Base-by-base conservation (phyloP, 2,888 invertebrate genomes). In the Dugesia japonica region DNA sequence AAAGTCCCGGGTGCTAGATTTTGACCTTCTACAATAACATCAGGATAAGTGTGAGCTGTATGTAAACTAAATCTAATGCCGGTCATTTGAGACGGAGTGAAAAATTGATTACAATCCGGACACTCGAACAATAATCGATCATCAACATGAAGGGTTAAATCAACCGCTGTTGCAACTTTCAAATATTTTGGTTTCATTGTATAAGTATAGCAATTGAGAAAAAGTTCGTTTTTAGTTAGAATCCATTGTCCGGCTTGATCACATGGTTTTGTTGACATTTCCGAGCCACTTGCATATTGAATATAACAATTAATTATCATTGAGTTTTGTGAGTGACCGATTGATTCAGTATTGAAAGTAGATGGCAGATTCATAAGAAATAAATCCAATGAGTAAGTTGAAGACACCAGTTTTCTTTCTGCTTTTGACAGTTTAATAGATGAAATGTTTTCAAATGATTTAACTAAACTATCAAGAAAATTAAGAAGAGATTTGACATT, bases 171-270 rank as follows among this genome's bases (percentile, higher is more conserved):
- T 26, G 76, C 76, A 13, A 26, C 20, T 38, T 77, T 77, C 1
- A 77, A 26, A 13, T 28, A 20, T 23, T 77, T 38, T n/a, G 28
- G 20, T 13, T 38, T 26, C 1, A 77, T 28, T 7, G 77, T 76
- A 28, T 28, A 76, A 7, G 77, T 76, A 76, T 76, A 76, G 28
- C 77, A 76, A 27, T 76, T 76, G n/a, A 77, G 77, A 23, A 33
- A 76, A n/a, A 42, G 28, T 17, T 77, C 76, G 20, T 76, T 77
- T 26, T 77, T 28, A 23, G 76, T 76, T 9, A 27, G 20, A 1
- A 75, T 33, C 76, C 76, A 76, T 1, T 27, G 28, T 20, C 77
- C 77, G 1, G 20, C 26, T 13, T 26, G 31, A 20, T 77, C 23
- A 28, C 77, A 76, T 17, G 28, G 23, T n/a, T 20, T 72, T 1